These are phyloP conservation scores for Papilio xuthus DNA, from an alignment of 1,140 invertebrate species.

Conservation along the genomic window DNA sequence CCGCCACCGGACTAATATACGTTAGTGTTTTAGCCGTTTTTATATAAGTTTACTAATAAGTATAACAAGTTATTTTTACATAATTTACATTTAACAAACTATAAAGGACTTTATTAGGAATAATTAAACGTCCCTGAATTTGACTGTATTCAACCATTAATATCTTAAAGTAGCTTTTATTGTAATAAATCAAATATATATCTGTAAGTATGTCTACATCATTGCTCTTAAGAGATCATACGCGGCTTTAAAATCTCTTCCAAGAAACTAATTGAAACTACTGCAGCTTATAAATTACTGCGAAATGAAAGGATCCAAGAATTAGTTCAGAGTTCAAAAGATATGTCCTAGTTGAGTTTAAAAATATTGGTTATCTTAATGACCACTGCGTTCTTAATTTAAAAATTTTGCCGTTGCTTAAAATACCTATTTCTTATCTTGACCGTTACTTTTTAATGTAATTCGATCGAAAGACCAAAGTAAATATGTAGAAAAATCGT, in stretches of 20 bases:
- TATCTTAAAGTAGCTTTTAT: not conserved
- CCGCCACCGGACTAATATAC: too few relatives aligned
- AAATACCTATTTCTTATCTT: too few relatives aligned
- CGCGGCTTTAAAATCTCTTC: conserved; percentile 22
- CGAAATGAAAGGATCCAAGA: conserved; percentile 1
- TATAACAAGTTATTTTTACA: too few relatives aligned
- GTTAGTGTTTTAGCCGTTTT: too few relatives aligned
- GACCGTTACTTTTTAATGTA: too few relatives aligned
- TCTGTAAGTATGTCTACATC: not conserved
- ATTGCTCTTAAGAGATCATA: not conserved
- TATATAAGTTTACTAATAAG: too few relatives aligned
- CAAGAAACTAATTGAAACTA: conserved; percentile 30
- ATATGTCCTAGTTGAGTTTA: not conserved
- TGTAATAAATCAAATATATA: not conserved
- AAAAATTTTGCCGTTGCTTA: not conserved
- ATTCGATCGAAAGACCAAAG: too few relatives aligned
- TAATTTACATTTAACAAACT: too few relatives aligned
- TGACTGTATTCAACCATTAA: not conserved
- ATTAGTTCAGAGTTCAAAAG: not conserved
- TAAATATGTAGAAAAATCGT: too few relatives aligned
- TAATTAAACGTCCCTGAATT: too few relatives aligned
- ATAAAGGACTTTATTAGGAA: too few relatives aligned
- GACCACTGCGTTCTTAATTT: not conserved
- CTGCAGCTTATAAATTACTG: conserved; percentile 2
- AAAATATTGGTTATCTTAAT: too few relatives aligned